Evolutionary conservation across 2,888 invertebrate species (phyloP), one percentile per base, ranked within the genome.

Genomic region (Drosophila niveifrons): DNA sequence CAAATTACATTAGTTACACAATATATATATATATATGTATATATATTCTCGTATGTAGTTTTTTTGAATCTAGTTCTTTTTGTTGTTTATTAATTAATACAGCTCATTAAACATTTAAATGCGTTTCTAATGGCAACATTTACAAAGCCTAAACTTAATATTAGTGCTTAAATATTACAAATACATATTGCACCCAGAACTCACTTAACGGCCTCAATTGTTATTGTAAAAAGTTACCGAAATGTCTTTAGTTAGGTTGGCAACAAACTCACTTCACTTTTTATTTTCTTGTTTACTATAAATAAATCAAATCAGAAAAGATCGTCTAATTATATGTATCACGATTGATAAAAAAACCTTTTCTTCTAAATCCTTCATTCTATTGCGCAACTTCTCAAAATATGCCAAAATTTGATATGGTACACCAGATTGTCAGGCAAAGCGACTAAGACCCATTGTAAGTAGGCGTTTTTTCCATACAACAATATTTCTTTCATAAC

Each of bases 121-220:
- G 82, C 86, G 76, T 85, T 80, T 81, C 85, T 75, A 80, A 85
- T 89, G 86, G 85, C 85, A 88, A 86, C 80, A 83, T 89, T 75
- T 89, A 86, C 86, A 85, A 88, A 77, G 90, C 78, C 86, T 82
- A 78, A 57, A 68, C 86, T 82, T 82, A 85, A 65, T 58, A 39
- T 70, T 87, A 75, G 48, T 51, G 61, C 71, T 72, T 76, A 72
- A 66, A 62, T 73, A 73, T 39, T 68, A 72, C 46, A 57, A 23
- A 57, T 71, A 78, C 55, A 64, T 59, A 68, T 63, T 53, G 81
- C 72, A 75, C 67, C n/a, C 36, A 36, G 10, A 36, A 11, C 11
- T 36, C 6, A n/a, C n/a, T 6, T 11, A 36, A 36, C n/a, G 11
- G 36, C 36, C 36, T n/a, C 36, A 36, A 36, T 4, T 36, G n/a